phyloP scores from a whole-genome alignment of 2,797 vertebrate genomes.

The Acomys russatus region DNA sequence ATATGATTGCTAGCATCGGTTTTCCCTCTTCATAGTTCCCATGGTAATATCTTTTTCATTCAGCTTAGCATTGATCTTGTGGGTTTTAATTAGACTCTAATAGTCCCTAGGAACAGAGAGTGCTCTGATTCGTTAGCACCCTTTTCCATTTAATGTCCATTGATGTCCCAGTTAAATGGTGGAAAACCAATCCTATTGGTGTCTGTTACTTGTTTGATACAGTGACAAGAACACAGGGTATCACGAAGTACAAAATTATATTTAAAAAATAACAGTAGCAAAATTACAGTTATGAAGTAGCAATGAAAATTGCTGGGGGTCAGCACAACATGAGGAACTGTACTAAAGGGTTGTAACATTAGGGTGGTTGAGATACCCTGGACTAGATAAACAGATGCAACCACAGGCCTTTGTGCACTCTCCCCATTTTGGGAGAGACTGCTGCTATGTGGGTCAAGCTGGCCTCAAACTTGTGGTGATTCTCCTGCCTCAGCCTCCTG shows the following conservation, averaged over 20 bases:
- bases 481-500: background rate
- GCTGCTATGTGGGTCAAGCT: background rate
- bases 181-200: background rate
- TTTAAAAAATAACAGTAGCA: background rate
- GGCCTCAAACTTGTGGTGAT: background rate
- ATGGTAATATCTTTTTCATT: slow-evolving; percentile 74
- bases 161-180: slow-evolving; percentile 8
- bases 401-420: background rate
- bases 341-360: background rate
- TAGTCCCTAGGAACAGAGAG: slow-evolving; percentile 62
- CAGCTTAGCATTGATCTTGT: slow-evolving; percentile 57
- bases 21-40: slow-evolving; percentile 67
- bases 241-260: too few species aligned
- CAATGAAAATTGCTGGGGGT: background rate
- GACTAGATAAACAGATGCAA: background rate
- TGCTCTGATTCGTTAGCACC: slow-evolving; percentile 26
- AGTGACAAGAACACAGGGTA: background rate
- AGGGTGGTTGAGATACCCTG: background rate
- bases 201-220: background rate
- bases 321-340: background rate
- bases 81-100: slow-evolving; percentile 80
- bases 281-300: background rate
- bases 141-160: slow-evolving; percentile 53
- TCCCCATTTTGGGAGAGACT: too few species aligned
- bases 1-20: slow-evolving; percentile 62